phyloP scores from a whole-genome alignment of 2,113 vertebrate genomes.

The Myotis davidii region DNA sequence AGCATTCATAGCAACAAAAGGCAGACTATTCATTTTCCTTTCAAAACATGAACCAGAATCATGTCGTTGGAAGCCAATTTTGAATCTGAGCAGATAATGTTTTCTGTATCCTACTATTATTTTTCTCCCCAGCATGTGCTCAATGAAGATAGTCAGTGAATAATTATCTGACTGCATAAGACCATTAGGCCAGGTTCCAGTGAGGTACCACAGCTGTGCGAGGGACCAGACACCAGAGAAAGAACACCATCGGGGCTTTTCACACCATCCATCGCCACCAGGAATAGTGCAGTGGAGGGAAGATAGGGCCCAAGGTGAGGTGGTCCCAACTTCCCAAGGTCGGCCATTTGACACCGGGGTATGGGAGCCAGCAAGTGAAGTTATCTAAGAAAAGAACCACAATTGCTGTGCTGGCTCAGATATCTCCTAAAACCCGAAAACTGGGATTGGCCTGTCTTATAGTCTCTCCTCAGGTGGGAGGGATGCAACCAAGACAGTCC shows the following conservation, averaged over 20 bases:
- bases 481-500: background rate
- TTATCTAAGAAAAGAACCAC: background rate
- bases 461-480: background rate
- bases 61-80: conserved; percentile 51
- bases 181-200: conserved; percentile 65
- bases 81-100: conserved; percentile 60
- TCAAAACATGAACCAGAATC: conserved; percentile 53
- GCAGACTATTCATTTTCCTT: conserved; percentile 60
- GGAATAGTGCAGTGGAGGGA: background rate
- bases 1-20: background rate
- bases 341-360: background rate
- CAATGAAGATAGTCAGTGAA: conserved; percentile 65
- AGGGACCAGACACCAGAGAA: background rate
- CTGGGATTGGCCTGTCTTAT: background rate
- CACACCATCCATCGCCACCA: background rate
- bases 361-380: background rate
- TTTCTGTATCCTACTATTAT: conserved; percentile 62
- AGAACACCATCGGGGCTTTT: background rate
- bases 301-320: background rate
- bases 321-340: background rate
- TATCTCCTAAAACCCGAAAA: background rate
- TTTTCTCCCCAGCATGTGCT: conserved; percentile 69
- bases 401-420: background rate
- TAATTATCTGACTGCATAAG: conserved; percentile 65
- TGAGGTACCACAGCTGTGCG: conserved; percentile 55